phyloP scores from a whole-genome alignment of 2,888 invertebrate genomes.

The Autographa pulchrina region DNA sequence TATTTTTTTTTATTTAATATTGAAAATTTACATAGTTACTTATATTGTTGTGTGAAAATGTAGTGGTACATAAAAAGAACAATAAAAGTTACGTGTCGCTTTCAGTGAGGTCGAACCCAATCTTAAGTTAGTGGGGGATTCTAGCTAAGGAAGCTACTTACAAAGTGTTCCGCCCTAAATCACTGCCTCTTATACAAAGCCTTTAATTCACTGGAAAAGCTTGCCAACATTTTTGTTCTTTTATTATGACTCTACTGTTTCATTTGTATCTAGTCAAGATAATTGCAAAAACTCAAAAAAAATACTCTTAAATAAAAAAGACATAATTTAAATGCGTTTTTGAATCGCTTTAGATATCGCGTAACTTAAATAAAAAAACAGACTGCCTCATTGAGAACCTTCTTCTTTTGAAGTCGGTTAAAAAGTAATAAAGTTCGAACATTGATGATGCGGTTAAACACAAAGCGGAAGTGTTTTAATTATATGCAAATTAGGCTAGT shows the following conservation, averaged over 20 bases:
- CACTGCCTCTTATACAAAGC: neutral
- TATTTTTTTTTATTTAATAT: too few relatives aligned
- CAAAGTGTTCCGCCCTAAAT: neutral
- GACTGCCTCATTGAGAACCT: too few relatives aligned
- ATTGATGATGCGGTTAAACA: conserved; percentile 18
- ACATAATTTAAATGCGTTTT: too few relatives aligned
- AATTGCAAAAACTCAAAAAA: too few relatives aligned
- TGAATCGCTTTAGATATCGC: too few relatives aligned
- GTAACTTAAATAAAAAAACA: too few relatives aligned
- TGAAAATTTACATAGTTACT: too few relatives aligned
- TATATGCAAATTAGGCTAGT: conserved; percentile 34
- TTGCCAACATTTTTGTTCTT: neutral
- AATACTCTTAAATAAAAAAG: too few relatives aligned
- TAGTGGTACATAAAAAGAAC: neutral
- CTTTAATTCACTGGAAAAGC: neutral
- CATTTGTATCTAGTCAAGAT: neutral
- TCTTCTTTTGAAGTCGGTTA: too few relatives aligned
- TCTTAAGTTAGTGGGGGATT: neutral
- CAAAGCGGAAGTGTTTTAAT: conserved; percentile 32
- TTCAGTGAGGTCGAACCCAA: neutral
- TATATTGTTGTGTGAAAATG: too few relatives aligned
- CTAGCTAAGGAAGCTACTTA: neutral
- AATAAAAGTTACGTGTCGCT: neutral
- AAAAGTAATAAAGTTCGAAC: conserved; percentile 13
- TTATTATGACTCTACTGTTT: neutral